A percentile compares a stretch with the other conserved stretches of the same genome.
These are phyloP conservation scores for Heliconius erato DNA, from an alignment of 2,888 invertebrate genomes.

Conservation along the genomic window DNA sequence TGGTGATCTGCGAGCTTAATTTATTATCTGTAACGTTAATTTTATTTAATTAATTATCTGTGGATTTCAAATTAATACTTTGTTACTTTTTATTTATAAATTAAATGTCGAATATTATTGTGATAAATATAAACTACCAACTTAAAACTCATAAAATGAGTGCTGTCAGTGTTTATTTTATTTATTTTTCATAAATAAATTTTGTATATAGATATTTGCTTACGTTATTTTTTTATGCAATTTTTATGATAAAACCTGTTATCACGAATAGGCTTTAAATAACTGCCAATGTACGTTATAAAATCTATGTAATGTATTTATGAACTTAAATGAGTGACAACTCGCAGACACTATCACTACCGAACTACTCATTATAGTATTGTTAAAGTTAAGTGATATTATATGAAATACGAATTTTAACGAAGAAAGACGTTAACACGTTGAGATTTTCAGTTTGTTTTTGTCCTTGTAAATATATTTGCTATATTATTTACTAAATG, in stretches of 20 bases:
- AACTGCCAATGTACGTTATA: conserved; percentile 11
- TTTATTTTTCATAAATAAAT: neutral
- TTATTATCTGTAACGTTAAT: conserved; percentile 37
- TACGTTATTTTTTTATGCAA: neutral
- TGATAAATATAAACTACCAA: neutral
- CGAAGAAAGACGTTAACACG: conserved; percentile 80
- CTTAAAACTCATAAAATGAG: conserved; percentile 12
- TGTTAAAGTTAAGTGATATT: conserved; percentile 83
- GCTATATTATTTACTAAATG: conserved; percentile 86
- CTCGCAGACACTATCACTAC: conserved; percentile 71
- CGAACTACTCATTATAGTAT: conserved; percentile 76
- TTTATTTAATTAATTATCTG: conserved; percentile 10
- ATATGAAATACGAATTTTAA: conserved; percentile 86
- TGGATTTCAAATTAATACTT: neutral
- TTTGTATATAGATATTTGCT: neutral
- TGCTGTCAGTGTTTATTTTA: neutral
- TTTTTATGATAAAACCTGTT: neutral
- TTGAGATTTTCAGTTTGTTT: conserved; percentile 81
- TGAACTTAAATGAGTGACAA: conserved; percentile 60
- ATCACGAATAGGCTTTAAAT: conserved; percentile 22
- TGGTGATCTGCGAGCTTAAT: conserved; percentile 52
- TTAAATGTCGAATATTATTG: neutral
- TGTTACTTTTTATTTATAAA: neutral
- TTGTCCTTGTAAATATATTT: conserved; percentile 86
- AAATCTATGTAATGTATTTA: neutral